Evolutionary conservation across 1,140 invertebrate genomes (phyloP), one percentile per base, ranked within the genome.

Genomic region (Cydia strobilella): DNA sequence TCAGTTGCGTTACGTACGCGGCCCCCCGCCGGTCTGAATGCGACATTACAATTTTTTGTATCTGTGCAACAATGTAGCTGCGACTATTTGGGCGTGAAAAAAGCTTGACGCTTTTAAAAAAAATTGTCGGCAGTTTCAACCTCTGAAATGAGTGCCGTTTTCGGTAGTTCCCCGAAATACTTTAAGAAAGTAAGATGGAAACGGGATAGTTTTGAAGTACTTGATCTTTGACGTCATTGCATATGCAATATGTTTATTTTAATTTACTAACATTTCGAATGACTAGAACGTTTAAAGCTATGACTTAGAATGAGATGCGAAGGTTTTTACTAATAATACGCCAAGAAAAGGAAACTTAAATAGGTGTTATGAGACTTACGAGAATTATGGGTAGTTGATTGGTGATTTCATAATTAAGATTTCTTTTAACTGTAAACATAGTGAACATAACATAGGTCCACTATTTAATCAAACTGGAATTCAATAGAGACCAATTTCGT

Each of bases 1-100:
- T 2, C 97, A 98, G 84, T 91, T 98, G 75, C 95, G 96, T 66
- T 98, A 98, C 81, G 95, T 97, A 7, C 95, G 96, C 63, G 97
- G 97, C 77, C 97, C 97, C 20, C 97, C 97, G 42, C 97, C 97
- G 0, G 95, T 97, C 74, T 97, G 94, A 96, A 87, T 75, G 42
- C 78, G 54, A 25, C 75, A 12, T 74, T 25, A 80, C 35, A 69
- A 73, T 25, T 42, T 54, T 39, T 73, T 73, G 42, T 73, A 51
- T 73, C 42, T 18, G 48, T 73, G 72, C 18, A 54, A 48, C 48
- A 13, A 18, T 73, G n/a, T 73, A 42, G 1, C 35, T 39, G 35
- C 35, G 35, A 39, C 9, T 39, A 9, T 39, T 9, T 39, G 13
- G 63, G 63, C 65, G 65, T 35, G 65, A 59, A 59, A 10, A 66